Conservation (phyloP, 92 coral and sea anemone genomes). For the Palythoa caribaeorum region DNA sequence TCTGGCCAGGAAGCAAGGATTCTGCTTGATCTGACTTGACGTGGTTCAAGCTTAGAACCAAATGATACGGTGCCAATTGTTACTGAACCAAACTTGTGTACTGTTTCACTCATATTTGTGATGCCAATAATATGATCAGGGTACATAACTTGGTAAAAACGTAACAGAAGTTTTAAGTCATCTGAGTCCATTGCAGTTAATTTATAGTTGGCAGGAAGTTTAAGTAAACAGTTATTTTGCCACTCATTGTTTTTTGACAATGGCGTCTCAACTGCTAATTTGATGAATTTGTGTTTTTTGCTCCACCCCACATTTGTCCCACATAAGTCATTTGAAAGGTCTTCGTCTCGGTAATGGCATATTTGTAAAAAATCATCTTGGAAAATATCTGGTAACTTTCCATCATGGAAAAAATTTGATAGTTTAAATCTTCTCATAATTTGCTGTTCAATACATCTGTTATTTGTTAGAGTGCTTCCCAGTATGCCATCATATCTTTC, state of each 20-base stretch:
- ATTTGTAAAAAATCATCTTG: constrained; percentile 38
- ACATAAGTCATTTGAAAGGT: too few species aligned
- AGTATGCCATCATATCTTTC: too few species aligned
- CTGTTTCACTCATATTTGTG: constrained; percentile 45
- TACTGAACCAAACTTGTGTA: constrained; percentile 63
- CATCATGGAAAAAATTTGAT: constrained; percentile 48
- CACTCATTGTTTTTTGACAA: constrained; percentile 17
- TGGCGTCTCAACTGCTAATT: constrained; percentile 55
- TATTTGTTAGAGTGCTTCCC: constrained; percentile 58
- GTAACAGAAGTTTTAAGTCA: constrained; percentile 53
- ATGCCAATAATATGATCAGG: constrained; percentile 48
- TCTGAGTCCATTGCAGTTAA: constrained; percentile 46
- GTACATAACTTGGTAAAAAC: constrained; percentile 56
- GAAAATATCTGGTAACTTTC: constrained; percentile 47
- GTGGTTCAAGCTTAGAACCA: constrained; percentile 71
- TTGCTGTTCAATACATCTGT: constrained; percentile 65
- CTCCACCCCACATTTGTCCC: constrained; percentile 42
- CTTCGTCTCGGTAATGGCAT: too few species aligned
- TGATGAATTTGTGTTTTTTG: constrained; percentile 35
- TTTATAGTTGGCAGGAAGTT: constrained; percentile 50
- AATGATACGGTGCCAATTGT: constrained; percentile 48
- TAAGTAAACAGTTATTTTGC: constrained; percentile 28
- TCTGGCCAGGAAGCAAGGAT: constrained; percentile 74
- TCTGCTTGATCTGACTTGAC: constrained; percentile 59
- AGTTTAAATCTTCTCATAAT: constrained; percentile 61